Percentiles rank a stretch among this genome's conserved stretches.
These are phyloP conservation scores for Schizaphis graminum DNA, from an alignment of 2,888 invertebrate species.

Conservation along the genomic window DNA sequence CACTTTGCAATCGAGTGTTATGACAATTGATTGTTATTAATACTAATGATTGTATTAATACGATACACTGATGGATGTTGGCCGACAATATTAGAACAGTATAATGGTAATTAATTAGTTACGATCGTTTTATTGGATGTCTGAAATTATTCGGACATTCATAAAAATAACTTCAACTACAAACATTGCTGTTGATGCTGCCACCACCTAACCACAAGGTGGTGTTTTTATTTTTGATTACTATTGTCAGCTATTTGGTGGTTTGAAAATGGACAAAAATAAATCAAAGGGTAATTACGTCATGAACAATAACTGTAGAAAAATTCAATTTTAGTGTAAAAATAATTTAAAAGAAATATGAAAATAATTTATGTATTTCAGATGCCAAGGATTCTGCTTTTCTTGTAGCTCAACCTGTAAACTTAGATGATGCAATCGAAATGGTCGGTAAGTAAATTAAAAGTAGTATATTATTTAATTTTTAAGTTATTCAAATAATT, in stretches of 20 bases:
- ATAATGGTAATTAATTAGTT: background rate
- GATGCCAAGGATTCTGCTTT: background rate
- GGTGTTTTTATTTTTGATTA: background rate
- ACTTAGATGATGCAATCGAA: conserved; percentile 18
- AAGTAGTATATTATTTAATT: background rate
- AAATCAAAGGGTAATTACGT: background rate
- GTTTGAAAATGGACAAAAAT: background rate
- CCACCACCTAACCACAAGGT: background rate
- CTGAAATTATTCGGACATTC: background rate
- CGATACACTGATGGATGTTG: background rate
- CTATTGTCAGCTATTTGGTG: background rate
- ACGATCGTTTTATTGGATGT: background rate
- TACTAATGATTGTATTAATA: conserved; percentile 31
- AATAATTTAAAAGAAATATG: background rate
- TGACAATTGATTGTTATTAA: conserved; percentile 35
- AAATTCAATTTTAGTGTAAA: background rate
- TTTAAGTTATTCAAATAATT: background rate
- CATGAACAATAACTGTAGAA: background rate
- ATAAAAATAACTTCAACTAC: background rate
- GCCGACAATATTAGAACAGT: background rate
- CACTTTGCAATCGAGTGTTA: background rate
- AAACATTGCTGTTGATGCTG: background rate
- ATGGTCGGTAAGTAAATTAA: background rate
- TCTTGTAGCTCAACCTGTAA: background rate
- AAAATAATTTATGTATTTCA: background rate